Percentiles rank a stretch among this genome's conserved stretches.
These are phyloP conservation scores for Piprites chloris DNA, from an alignment of 2,113 vertebrate genomes.

Conservation along the genomic window DNA sequence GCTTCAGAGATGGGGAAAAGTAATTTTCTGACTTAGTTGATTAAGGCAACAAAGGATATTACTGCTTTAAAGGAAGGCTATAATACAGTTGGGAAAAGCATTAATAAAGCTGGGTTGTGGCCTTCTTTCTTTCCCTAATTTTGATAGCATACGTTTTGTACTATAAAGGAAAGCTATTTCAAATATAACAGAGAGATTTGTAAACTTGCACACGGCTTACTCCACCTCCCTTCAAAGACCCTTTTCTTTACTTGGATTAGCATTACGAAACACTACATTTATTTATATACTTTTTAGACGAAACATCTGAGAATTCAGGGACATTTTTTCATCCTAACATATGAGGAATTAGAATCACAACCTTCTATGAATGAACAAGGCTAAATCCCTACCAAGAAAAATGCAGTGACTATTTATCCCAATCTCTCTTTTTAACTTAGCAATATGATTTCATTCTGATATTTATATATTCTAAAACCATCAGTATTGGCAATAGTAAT, in stretches of 20 bases:
- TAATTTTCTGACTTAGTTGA: slow-evolving; percentile 34
- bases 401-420: background rate
- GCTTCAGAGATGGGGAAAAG: slow-evolving; percentile 8
- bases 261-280: background rate
- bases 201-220: background rate
- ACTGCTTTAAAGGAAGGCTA: background rate
- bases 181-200: background rate
- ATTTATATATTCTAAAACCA: background rate
- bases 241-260: background rate
- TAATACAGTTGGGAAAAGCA: background rate
- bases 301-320: background rate
- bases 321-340: background rate
- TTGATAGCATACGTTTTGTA: background rate
- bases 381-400: background rate
- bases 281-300: background rate
- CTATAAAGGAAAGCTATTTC: background rate
- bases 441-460: background rate
- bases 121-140: slow-evolving; percentile 5
- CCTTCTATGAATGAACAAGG: background rate
- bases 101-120: background rate
- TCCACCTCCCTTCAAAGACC: background rate
- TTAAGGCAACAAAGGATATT: background rate
- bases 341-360: background rate
- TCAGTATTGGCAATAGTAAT: background rate
- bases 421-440: background rate